Conservation (phyloP, 2,888 invertebrate species). For the Cephus pygmeus region DNA sequence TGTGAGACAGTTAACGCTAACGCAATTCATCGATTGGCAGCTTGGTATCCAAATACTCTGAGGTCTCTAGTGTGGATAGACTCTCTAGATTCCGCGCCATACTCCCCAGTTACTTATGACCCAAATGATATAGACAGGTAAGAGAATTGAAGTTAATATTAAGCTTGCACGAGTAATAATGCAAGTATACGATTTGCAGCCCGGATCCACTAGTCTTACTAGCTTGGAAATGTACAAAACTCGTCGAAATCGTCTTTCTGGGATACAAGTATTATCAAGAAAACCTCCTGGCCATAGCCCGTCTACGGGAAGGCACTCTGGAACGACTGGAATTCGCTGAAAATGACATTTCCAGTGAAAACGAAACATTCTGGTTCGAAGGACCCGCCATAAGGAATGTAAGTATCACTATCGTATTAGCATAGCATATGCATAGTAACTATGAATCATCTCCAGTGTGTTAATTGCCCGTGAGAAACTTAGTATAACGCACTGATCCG, state of each 20-base stretch:
- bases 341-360: slow-evolving; percentile 62
- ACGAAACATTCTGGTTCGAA: slow-evolving; percentile 32
- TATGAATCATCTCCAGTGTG: background rate
- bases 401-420: slow-evolving; percentile 27
- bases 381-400: slow-evolving; percentile 51
- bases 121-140: slow-evolving; percentile 46
- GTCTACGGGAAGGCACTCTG: slow-evolving; percentile 71
- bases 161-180: slow-evolving; percentile 22
- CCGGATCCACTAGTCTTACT: slow-evolving; percentile 75
- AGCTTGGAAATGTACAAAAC: slow-evolving; percentile 74
- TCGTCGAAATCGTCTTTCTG: slow-evolving; percentile 70
- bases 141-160: slow-evolving; percentile 9
- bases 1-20: slow-evolving; percentile 73
- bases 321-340: slow-evolving; percentile 71
- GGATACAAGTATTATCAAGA: slow-evolving; percentile 74
- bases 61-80: slow-evolving; percentile 74
- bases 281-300: slow-evolving; percentile 74
- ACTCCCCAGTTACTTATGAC: slow-evolving; percentile 44
- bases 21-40: slow-evolving; percentile 70
- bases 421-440: background rate
- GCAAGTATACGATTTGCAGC: slow-evolving; percentile 33
- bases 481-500: background rate
- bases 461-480: background rate
- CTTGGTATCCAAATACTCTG: slow-evolving; percentile 68
- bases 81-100: slow-evolving; percentile 59